Percentiles rank a stretch among this genome's conserved stretches.
Evolutionary conservation across 1,140 invertebrate species (phyloP).

Genomic region (Pachyrhynchus sulphureomaculatus): DNA sequence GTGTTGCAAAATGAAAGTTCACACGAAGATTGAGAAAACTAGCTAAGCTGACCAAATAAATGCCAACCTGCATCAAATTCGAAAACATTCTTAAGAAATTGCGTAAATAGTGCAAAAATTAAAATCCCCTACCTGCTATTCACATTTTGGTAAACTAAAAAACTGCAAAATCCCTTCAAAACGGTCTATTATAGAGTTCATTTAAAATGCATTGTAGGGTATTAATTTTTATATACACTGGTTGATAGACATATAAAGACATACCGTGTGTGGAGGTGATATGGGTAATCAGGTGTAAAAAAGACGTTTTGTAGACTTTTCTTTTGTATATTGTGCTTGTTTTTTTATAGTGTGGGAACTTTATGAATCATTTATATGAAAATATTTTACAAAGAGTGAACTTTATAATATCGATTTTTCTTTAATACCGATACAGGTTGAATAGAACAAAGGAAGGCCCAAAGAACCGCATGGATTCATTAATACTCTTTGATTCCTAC

Average conservation of each 20-base stretch:
- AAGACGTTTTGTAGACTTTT: not conserved
- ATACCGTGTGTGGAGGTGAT: constrained; percentile 2
- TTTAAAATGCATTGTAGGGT: not conserved
- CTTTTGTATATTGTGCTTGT: no score
- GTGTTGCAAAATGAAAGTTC: no score
- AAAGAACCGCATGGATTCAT: no score
- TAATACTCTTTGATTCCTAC: no score
- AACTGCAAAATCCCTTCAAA: not conserved
- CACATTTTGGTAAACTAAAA: not conserved
- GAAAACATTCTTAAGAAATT: constrained; percentile 1
- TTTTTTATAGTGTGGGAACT: no score
- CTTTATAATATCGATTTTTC: no score
- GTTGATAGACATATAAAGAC: constrained; percentile 1
- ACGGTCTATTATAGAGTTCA: constrained; percentile 8
- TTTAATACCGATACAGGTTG: no score
- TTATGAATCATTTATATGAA: no score
- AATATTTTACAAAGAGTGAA: no score
- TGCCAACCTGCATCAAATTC: constrained; percentile 4
- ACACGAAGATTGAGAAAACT: not conserved
- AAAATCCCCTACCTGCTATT: constrained; percentile 1
- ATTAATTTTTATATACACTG: constrained; percentile 6
- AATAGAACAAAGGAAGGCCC: no score
- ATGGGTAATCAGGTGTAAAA: constrained; percentile 2
- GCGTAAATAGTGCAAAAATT: constrained; percentile 7
- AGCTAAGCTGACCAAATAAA: constrained; percentile 3